Evolutionary conservation across 2,888 invertebrate species (phyloP).

Genomic region (Ophion slaviceki): DNA sequence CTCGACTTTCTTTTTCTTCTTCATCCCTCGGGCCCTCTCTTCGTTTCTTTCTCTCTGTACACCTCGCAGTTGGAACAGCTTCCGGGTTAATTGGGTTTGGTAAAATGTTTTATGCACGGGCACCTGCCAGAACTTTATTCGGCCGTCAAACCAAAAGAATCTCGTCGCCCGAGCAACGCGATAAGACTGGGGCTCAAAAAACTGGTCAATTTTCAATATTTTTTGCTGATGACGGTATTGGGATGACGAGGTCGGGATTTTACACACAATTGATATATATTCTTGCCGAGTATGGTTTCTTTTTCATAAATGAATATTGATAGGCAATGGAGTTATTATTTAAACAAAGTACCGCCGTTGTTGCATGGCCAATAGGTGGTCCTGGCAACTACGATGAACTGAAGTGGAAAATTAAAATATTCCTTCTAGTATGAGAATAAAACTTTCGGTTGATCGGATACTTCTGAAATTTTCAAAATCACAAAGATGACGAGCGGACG

Average conservation of each 20-base stretch:
- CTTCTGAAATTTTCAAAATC: no score
- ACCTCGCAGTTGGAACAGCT: background rate
- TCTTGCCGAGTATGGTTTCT: background rate
- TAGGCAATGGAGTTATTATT: background rate
- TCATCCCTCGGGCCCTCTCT: conserved; percentile 10
- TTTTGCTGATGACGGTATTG: background rate
- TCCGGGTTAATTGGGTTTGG: conserved; percentile 65
- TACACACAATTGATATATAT: background rate
- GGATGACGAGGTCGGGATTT: background rate
- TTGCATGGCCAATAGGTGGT: no score
- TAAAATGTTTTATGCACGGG: conserved; percentile 66
- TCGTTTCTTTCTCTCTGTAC: conserved; percentile 4
- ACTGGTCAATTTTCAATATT: background rate
- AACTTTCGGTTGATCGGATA: no score
- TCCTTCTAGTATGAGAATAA: no score
- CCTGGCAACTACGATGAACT: no score
- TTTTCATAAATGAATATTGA: background rate
- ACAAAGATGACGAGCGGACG: no score
- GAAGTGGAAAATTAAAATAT: no score
- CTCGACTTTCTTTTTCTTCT: conserved; percentile 26
- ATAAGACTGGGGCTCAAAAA: background rate
- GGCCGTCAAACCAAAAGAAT: conserved; percentile 59
- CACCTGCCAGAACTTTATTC: conserved; percentile 65
- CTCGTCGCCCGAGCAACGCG: conserved; percentile 13
- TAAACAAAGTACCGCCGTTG: background rate